Base-by-base conservation (phyloP, 2,888 invertebrate species). In the Arrhopalites spinosus region DNA sequence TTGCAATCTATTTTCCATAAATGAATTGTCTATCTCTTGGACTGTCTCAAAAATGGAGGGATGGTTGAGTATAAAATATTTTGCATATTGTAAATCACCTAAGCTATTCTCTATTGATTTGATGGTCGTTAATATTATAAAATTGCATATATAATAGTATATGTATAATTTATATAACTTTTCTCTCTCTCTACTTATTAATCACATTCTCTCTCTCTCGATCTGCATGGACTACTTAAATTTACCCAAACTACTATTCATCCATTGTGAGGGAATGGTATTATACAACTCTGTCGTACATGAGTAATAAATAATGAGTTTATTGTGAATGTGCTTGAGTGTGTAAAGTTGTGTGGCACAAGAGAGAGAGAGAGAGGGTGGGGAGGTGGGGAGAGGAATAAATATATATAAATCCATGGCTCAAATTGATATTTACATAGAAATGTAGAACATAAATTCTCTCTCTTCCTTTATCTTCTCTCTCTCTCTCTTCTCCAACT, bases 321-420 rank as follows among this genome's bases (percentile, higher is more conserved):
- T 23, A 59, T 59, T 59, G 59, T 59, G 59, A 36, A 7, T 36
- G 36, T 36, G 36, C 13, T 59, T 7, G 59, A 59, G 59, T 59
- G 59, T 59, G 59, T 59, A 59, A 59, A 59, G 25, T 59, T 23
- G 59, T n/a, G n/a, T n/a, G n/a, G n/a, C n/a, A n/a, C n/a, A n/a
- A n/a, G n/a, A n/a, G n/a, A n/a, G n/a, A n/a, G n/a, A n/a, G n/a
- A n/a, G n/a, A n/a, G n/a, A n/a, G n/a, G n/a, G n/a, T n/a, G n/a
- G n/a, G n/a, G n/a, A 59, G 25, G 25, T 1, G 25, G 59, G 13
- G 20, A 59, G 25, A n/a, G 59, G 59, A 15, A 50, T 50, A 50
- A 59, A 59, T 59, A 59, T 2, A 56, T 27, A 59, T 59, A 59
- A 59, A 59, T 59, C 59, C 59, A 25, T 59, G 25, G 59, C 59